A percentile compares a stretch with the other conserved stretches of the same genome.
Evolutionary conservation across 2,113 vertebrate genomes (phyloP).

Genomic region (Callopanchax toddi): DNA sequence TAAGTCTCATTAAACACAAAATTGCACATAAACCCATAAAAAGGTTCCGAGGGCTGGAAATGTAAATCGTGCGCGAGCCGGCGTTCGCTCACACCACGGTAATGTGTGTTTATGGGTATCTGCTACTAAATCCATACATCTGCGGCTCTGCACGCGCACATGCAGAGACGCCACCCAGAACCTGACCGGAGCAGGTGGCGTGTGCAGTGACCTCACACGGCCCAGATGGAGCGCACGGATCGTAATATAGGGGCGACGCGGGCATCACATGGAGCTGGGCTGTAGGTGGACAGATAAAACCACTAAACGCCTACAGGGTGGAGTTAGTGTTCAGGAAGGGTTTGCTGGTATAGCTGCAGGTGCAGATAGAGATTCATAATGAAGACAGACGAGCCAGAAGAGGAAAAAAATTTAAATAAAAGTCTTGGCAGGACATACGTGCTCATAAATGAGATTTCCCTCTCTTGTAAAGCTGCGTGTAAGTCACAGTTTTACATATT

Average conservation of each 20-base stretch:
- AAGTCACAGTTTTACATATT: conserved; percentile 63
- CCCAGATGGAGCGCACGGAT: conserved; percentile 72
- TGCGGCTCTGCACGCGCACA: conserved; percentile 48
- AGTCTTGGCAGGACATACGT: conserved; percentile 32
- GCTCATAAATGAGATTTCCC: conserved; percentile 49
- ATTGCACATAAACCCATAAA: conserved; percentile 61
- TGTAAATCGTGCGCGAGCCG: conserved; percentile 29
- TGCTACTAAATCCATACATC: conserved; percentile 68
- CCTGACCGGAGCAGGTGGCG: conserved; percentile 72
- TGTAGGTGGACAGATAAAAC: conserved; percentile 36
- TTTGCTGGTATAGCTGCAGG: not conserved
- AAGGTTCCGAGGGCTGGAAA: conserved; percentile 25
- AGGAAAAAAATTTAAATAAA: not conserved
- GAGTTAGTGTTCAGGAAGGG: conserved; percentile 12
- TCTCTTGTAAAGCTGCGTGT: conserved; percentile 57
- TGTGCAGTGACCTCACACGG: conserved; percentile 77
- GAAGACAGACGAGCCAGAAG: conserved; percentile 4
- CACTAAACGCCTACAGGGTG: conserved; percentile 11
- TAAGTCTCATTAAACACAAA: conserved; percentile 72
- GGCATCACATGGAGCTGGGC: conserved; percentile 45
- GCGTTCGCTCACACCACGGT: not conserved
- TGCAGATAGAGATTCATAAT: conserved; percentile 19
- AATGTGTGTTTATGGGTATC: conserved; percentile 33
- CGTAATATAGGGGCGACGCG: conserved; percentile 44
- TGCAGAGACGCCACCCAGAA: conserved; percentile 60